Conservation (phyloP, 2,888 invertebrate species). For the Callyntrura guangdongensis region DNA sequence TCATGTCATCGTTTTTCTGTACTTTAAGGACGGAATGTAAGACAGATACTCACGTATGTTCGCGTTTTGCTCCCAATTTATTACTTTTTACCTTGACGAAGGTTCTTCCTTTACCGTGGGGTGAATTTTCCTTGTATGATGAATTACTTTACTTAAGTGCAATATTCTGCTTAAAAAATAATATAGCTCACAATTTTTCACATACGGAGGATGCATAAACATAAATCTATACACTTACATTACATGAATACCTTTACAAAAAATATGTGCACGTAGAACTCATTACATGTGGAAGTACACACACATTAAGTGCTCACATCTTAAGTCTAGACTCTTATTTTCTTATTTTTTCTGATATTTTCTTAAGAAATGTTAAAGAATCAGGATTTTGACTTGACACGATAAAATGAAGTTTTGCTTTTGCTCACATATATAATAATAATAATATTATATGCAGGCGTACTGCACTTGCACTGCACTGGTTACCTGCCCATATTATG, state of each 20-base stretch:
- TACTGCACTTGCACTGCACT: not conserved
- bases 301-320: not conserved
- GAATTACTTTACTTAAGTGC: not conserved
- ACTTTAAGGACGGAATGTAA: not conserved
- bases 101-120: too few species aligned
- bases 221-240: not conserved
- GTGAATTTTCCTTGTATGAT: constrained; percentile 15
- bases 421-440: too few species aligned
- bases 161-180: not conserved
- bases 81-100: constrained; percentile 35
- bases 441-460: not conserved
- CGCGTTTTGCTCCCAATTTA: not conserved
- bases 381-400: constrained; percentile 3
- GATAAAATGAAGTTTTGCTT: constrained; percentile 18
- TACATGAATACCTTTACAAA: not conserved
- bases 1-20: constrained; percentile 22
- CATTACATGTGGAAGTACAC: not conserved
- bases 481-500: not conserved
- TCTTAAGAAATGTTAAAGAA: constrained; percentile 26
- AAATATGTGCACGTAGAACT: not conserved
- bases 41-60: not conserved
- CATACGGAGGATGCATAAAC: not conserved
- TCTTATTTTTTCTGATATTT: not conserved
- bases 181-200: not conserved
- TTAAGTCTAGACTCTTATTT: not conserved